Percentiles rank a stretch among this genome's conserved stretches.
Conservation (phyloP, 2,113 vertebrate genomes). For the Lagopus muta region DNA sequence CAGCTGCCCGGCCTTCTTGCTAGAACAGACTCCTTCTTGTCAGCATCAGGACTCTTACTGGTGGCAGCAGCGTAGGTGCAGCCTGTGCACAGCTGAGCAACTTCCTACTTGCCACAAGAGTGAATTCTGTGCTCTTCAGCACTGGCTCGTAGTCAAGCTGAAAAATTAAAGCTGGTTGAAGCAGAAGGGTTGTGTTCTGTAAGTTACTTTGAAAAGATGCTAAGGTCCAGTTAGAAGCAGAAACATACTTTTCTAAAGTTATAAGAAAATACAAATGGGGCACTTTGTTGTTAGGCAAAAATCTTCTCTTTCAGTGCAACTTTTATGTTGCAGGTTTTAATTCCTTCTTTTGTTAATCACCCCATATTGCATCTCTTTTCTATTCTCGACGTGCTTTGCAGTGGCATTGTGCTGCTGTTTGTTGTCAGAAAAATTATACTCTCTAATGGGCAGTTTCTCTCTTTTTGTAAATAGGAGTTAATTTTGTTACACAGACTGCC, state of each 20-base stretch:
- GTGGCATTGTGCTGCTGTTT: background rate
- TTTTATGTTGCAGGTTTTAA: background rate
- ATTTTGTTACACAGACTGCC: slow-evolving; percentile 49
- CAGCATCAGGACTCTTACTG: background rate
- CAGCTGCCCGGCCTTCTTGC: background rate
- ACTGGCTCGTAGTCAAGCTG: background rate
- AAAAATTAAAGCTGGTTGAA: background rate
- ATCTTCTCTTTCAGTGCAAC: background rate
- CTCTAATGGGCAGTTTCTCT: background rate
- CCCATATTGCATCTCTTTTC: background rate
- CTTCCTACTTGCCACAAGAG: background rate
- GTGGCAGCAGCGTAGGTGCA: background rate
- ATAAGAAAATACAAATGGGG: background rate
- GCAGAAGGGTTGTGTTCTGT: background rate
- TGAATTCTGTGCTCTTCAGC: background rate
- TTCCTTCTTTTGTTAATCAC: background rate
- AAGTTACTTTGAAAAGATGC: background rate
- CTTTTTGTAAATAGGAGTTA: slow-evolving; percentile 27
- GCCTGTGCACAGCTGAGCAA: background rate
- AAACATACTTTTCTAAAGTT: background rate
- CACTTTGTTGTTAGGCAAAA: background rate
- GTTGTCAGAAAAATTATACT: background rate
- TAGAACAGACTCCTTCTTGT: background rate
- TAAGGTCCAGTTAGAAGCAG: background rate
- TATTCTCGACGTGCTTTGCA: background rate